Base-by-base conservation (phyloP, 2,888 invertebrate species). In the Acrobasis consociella region DNA sequence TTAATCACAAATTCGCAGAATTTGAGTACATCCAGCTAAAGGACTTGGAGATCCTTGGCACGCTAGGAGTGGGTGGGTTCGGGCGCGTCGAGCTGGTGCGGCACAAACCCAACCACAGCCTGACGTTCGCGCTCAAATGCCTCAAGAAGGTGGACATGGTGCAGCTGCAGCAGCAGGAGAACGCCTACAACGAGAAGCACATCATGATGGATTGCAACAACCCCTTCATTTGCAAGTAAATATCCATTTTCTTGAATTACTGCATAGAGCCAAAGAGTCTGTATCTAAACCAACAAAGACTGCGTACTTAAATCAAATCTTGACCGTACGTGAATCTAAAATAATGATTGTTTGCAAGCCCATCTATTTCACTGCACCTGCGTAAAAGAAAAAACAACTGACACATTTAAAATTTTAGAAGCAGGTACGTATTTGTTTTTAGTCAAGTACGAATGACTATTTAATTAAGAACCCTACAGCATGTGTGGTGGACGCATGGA, bases 21-120 rank as follows among this genome's bases (percentile, higher is more conserved):
- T 95, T 95, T 80, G 93, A 94, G 37, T 94, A 94, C 66, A 93
- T 99, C 38, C 93, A 95, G 63, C 87, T 99, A 56, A 94, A 94
- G 37, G 97, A 98, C 75, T 90, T 99, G 70, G 96, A 96, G 74
- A 94, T 96, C 65, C 93, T 97, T 16, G 96, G 96, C 22, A 98
- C 98, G 0, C 93, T 99, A 70, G 99, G 99, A 1, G 96, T 98
- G 13, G 99, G 99, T 7, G 98, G 98, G 1, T 98, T 98, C 79
- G 98, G 98, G 0, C 93, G 97, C 2, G 98, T 98, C 0, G 97
- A 97, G 78, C 90, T 97, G 65, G 96, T 96, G 17, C 93, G 93
- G 38, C 94, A 95, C 75, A 92, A 93, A 60, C 91, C 91, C 0
- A 86, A 94, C 62, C 87, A 87, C 46, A 86, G 93, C 72, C 76